Percentiles rank a stretch among this genome's conserved stretches.
Evolutionary conservation across 2,113 vertebrate species (phyloP).

Genomic region (Turdus rufiventris): DNA sequence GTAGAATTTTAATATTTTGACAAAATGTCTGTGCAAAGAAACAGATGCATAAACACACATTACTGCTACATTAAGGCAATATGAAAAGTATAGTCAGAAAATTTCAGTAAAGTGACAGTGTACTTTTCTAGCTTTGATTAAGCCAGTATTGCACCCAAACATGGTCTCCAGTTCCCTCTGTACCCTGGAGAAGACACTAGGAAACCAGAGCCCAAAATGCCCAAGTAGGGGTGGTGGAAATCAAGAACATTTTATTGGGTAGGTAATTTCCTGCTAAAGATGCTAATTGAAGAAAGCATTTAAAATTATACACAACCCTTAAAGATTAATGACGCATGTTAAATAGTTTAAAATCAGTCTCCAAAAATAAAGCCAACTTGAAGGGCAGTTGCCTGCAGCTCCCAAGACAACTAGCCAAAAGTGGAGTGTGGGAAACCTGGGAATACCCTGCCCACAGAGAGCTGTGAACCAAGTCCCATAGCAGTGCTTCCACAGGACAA

Average conservation of each 20-base stretch:
- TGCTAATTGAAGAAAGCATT: constrained; percentile 6
- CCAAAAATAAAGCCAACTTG: neutral
- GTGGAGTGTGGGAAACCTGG: neutral
- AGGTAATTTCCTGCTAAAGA: neutral
- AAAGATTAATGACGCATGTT: constrained; percentile 24
- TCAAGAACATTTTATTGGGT: constrained; percentile 38
- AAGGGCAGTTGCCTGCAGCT: neutral
- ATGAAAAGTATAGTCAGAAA: constrained; percentile 83
- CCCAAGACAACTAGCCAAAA: neutral
- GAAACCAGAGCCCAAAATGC: constrained; percentile 73
- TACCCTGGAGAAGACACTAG: constrained; percentile 70
- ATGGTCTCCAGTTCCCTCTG: constrained; percentile 78
- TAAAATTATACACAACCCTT: constrained; percentile 3
- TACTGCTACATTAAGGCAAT: constrained; percentile 97
- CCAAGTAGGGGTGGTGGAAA: constrained; percentile 50
- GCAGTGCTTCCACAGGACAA: neutral
- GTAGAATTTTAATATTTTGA: constrained; percentile 82
- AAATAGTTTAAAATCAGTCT: constrained; percentile 15
- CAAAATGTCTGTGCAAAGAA: constrained; percentile 93
- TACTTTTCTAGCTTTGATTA: constrained; percentile 81
- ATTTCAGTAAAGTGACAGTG: constrained; percentile 95
- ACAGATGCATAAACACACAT: constrained; percentile 88
- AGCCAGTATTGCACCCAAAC: constrained; percentile 90
- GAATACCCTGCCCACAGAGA: neutral
- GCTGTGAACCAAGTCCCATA: neutral